Evolutionary conservation across 1,140 invertebrate species (phyloP), one percentile per base, ranked within the genome.

Genomic region (Holcopasites calliopsidis): DNA sequence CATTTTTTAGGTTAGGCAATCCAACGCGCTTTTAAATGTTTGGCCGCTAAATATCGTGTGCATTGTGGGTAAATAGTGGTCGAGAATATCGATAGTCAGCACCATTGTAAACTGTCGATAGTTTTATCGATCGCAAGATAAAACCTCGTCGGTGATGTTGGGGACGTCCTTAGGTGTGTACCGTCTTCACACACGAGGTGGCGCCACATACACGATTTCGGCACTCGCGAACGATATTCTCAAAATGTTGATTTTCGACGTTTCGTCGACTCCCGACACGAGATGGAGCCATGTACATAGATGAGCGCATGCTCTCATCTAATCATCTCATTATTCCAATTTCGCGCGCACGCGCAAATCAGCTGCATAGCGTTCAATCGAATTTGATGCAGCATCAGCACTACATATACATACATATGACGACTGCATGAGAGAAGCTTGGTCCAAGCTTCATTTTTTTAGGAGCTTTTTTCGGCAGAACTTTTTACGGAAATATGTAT

Each of bases 341-440:
- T 40, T 50, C 44, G 13, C 65, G 61, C 52, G 54, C 68, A 70
- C 28, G 71, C 71, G 71, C 71, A 74, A 38, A 55, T 66, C 38
- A 4, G 16, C 50, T 28, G 66, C 44, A 66, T 66, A 54, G n/a
- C 54, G 61, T 66, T 80, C 69, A 80, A 80, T 79, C 76, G 69
- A 80, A 80, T 80, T 79, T 79, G 54, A 73, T 68, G 69, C 76
- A 47, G 60, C 16, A 79, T 58, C 50, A 38, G 26, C 62, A 65
- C 71, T 38, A 74, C 66, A 74, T 74, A 74, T n/a, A n/a, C n/a
- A n/a, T n/a, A n/a, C n/a, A 74, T 21, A 66, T 40, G 31, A 74
- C 71, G 44, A 47, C n/a, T 10, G 28, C 28, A 6, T 6, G 62
- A n/a, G 61, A 42, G 55, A 31, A 55, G 26, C 16, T 50, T 26